Conservation (phyloP, 2,888 invertebrate genomes). For the Platycnemis pennipes region DNA sequence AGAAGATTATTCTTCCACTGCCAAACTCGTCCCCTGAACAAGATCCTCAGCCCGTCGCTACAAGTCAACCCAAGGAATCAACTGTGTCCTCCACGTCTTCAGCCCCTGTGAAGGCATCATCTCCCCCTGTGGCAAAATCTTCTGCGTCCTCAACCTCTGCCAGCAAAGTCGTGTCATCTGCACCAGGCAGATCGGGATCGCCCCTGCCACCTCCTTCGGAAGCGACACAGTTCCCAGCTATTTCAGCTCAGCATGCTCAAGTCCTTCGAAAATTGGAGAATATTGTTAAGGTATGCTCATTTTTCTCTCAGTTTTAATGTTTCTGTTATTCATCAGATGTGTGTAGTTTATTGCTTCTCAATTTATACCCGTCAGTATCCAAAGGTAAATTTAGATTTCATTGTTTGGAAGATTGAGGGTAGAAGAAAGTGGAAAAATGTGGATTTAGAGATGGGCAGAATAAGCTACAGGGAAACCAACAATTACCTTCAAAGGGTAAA, state of each 20-base stretch:
- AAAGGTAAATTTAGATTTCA: too few relatives aligned
- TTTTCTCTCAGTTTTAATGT: background rate
- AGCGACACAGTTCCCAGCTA: conserved; percentile 56
- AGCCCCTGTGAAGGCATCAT: background rate
- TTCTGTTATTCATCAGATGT: too few relatives aligned
- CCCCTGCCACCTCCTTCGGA: conserved; percentile 51
- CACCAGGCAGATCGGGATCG: conserved; percentile 25
- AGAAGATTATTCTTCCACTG: conserved; percentile 79
- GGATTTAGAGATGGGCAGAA: too few relatives aligned
- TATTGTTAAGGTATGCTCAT: conserved; percentile 38
- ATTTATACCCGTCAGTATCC: too few relatives aligned
- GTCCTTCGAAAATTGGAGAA: conserved; percentile 55
- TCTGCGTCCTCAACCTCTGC: background rate
- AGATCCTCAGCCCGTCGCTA: background rate
- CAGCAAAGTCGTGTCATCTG: background rate
- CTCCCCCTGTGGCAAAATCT: background rate
- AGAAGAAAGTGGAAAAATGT: too few relatives aligned
- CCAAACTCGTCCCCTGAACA: background rate
- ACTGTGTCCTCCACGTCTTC: background rate
- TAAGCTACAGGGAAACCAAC: too few relatives aligned
- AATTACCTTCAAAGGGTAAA: too few relatives aligned
- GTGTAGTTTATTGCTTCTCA: too few relatives aligned
- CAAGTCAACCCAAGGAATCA: background rate
- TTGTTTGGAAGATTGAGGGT: too few relatives aligned
- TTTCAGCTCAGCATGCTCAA: conserved; percentile 57